Evolutionary conservation across 2,113 vertebrate species (phyloP).

Genomic region (Esox niger): DNA sequence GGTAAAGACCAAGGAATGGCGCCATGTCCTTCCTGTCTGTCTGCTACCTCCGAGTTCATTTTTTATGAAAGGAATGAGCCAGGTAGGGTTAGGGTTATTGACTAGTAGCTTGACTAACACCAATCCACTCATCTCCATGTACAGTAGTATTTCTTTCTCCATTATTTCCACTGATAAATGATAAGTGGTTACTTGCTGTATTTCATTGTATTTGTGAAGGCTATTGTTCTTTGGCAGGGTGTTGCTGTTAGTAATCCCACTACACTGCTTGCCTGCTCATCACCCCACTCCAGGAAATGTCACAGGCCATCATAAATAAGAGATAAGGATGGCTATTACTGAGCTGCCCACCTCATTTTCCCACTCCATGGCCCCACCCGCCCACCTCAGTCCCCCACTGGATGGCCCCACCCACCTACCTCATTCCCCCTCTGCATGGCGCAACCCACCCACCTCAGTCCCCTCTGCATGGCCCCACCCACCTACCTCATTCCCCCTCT

Average conservation of each 20-base stretch:
- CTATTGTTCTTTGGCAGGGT: conserved; percentile 6
- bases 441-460: too few species aligned
- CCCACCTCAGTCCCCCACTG: too few species aligned
- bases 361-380: too few species aligned
- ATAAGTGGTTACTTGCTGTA: neutral
- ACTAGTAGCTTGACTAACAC: too few species aligned
- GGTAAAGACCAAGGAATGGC: neutral
- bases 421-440: too few species aligned
- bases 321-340: conserved; percentile 26
- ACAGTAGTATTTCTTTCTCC: too few species aligned
- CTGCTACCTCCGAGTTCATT: neutral
- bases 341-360: conserved; percentile 33
- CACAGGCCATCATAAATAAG: conserved; percentile 48
- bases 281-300: conserved; percentile 28
- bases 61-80: neutral
- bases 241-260: conserved; percentile 18
- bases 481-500: too few species aligned
- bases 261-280: neutral
- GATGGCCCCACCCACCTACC: too few species aligned
- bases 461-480: too few species aligned
- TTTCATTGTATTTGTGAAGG: neutral
- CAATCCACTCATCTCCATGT: too few species aligned
- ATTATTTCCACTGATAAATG: neutral
- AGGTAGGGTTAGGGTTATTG: neutral
- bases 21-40: neutral